Percentiles rank a stretch among this genome's conserved stretches.
Evolutionary conservation across 2,797 vertebrate species (phyloP).

Genomic region (Botia almorhae): DNA sequence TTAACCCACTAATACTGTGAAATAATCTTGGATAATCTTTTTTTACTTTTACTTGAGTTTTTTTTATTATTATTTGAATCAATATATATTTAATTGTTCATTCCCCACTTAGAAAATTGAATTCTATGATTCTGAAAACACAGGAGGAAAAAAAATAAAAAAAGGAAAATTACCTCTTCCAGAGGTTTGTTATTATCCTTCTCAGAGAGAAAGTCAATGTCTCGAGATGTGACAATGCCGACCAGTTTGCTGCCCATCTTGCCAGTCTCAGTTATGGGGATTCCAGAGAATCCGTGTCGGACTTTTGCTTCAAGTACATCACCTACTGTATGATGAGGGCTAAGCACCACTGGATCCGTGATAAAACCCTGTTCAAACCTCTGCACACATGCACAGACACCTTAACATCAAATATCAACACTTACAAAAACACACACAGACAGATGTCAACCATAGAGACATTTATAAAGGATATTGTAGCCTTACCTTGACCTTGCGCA

Average conservation of each 20-base stretch:
- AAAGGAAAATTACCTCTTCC: slow-evolving; percentile 76
- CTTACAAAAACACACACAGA: background rate
- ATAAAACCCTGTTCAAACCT: slow-evolving; percentile 95
- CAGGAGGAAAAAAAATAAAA: too few relatives aligned
- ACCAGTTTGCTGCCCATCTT: slow-evolving; percentile 92
- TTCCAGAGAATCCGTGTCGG: slow-evolving; percentile 90
- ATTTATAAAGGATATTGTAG: background rate
- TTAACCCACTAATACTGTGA: too few relatives aligned
- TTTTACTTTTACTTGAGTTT: too few relatives aligned
- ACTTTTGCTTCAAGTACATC: slow-evolving; percentile 90
- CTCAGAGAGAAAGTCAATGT: slow-evolving; percentile 91
- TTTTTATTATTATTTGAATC: too few relatives aligned
- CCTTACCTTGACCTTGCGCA: slow-evolving; percentile 91
- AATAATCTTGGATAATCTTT: too few relatives aligned
- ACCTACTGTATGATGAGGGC: slow-evolving; percentile 84
- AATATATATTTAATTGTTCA: too few relatives aligned
- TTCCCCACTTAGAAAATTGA: too few relatives aligned
- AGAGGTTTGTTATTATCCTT: slow-evolving; percentile 84
- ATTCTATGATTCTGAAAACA: too few relatives aligned
- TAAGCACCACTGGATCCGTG: slow-evolving; percentile 91
- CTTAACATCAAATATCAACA: background rate
- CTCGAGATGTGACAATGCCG: slow-evolving; percentile 91
- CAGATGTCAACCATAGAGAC: background rate
- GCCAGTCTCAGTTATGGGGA: slow-evolving; percentile 88
- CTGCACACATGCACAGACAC: slow-evolving; percentile 66